Base-by-base conservation (phyloP, 2,797 vertebrate species). In the Gephyroberyx darwinii region DNA sequence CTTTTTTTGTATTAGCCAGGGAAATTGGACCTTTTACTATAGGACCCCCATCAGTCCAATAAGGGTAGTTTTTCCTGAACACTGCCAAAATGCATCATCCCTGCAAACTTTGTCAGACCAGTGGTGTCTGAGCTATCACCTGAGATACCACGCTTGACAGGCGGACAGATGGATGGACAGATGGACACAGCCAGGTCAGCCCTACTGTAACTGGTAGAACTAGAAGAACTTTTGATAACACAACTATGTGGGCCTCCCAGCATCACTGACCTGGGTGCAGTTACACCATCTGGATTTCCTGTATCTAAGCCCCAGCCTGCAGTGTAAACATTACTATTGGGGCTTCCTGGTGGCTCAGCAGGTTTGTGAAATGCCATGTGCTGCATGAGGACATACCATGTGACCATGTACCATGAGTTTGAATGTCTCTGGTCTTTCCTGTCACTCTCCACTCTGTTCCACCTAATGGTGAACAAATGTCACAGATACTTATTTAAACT, bases 291-390 rank as follows among this genome's bases (percentile, higher is more conserved):
- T 48, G 22, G 41, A 16, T 19, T 64, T 52, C 67, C 35, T 9
- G 35, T 37, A 7, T 41, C 10, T 41, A 13, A 41, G 22, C n/a
- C 35, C 41, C 5, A 37, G n/a, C 5, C 5, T 58, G 26, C 13
- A 43, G 17, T 67, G 30, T 61, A 13, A 30, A 68, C 63, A 39
- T 60, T 64, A 70, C n/a, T 61, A 26, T 37, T 22, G 30, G n/a
- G 2, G n/a, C 7, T 41, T 54, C 54, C 39, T 9, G 20, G 33
- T 56, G 14, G 59, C 30, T 20, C 19, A 56, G 9, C 39, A 31
- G 52, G 22, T n/a, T 66, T 45, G 51, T n/a, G 19, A 9, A 22
- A 56, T 53, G 54, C 4, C 5, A 52, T 54, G 13, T 22, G 17
- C 7, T 59, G n/a, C n/a, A 19, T 56, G 5, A 59, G 68, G 43